These are phyloP conservation scores for Origma solitaria DNA, from an alignment of 2,113 vertebrate genomes.

Conservation along the genomic window DNA sequence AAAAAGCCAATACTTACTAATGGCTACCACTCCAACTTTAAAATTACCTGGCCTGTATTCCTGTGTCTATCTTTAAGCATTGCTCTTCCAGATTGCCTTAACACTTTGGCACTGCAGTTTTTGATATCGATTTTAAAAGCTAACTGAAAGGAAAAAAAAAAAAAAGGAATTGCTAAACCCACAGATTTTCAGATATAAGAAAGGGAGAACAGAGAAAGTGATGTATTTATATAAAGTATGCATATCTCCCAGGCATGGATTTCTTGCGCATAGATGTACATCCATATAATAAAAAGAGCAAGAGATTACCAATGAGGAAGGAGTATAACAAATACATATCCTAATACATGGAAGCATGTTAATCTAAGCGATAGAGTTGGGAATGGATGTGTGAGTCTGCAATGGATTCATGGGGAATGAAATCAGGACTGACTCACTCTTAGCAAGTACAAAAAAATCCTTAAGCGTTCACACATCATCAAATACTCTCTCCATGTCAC, in stretches of 20 bases:
- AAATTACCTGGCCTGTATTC: neutral
- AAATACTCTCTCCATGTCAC: neutral
- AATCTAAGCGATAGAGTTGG: neutral
- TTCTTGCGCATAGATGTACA: neutral
- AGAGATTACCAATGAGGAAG: neutral
- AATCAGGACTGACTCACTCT: neutral
- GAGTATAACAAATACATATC: neutral
- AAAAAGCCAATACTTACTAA: neutral
- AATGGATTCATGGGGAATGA: neutral
- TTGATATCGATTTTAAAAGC: neutral
- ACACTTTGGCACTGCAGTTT: neutral
- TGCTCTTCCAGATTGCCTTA: neutral
- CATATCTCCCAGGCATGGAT: neutral
- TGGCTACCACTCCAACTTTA: neutral
- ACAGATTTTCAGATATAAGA: neutral
- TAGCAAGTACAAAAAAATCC: neutral
- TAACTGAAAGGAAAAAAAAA: neutral
- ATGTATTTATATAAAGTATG: neutral
- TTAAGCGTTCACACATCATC: neutral
- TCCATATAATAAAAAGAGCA: accelerated
- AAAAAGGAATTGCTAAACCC: neutral
- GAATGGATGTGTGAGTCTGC: neutral
- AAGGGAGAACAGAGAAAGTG: neutral
- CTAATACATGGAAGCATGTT: neutral
- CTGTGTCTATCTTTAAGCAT: neutral